phyloP scores from a whole-genome alignment of 2,113 vertebrate genomes.

The Gracilinanus agilis region DNA sequence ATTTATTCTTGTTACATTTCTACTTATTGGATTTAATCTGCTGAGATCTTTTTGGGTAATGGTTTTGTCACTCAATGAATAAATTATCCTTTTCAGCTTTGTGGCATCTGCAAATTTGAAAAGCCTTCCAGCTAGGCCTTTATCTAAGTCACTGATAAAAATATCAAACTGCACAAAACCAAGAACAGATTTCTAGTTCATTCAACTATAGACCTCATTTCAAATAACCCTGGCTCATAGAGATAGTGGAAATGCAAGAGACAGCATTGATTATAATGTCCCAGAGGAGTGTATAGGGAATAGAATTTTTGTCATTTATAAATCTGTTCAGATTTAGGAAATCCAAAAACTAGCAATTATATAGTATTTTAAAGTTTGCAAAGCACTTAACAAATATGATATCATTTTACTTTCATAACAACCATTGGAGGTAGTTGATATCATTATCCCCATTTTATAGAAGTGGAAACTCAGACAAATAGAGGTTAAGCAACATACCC shows the following conservation, averaged over 20 bases:
- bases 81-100: not conserved
- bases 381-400: not conserved
- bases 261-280: not conserved
- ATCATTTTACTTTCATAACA: not conserved
- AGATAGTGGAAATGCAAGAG: not conserved
- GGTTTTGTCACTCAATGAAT: not conserved
- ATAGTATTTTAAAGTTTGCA: not conserved
- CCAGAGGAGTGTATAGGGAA: not conserved
- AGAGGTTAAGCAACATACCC: not conserved
- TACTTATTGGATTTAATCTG: not conserved
- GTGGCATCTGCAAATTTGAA: not conserved
- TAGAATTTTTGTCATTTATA: not conserved
- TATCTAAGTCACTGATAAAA: not conserved
- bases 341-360: not conserved
- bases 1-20: not conserved
- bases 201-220: not conserved
- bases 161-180: not conserved
- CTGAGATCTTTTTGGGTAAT: not conserved
- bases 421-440: not conserved
- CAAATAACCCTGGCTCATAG: not conserved
- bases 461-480: not conserved
- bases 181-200: not conserved
- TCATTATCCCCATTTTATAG: not conserved
- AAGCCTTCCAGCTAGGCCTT: not conserved
- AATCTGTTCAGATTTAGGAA: not conserved